phyloP scores from a whole-genome alignment of 1,140 invertebrate species.

The Cyrtorhinus lividipennis region DNA sequence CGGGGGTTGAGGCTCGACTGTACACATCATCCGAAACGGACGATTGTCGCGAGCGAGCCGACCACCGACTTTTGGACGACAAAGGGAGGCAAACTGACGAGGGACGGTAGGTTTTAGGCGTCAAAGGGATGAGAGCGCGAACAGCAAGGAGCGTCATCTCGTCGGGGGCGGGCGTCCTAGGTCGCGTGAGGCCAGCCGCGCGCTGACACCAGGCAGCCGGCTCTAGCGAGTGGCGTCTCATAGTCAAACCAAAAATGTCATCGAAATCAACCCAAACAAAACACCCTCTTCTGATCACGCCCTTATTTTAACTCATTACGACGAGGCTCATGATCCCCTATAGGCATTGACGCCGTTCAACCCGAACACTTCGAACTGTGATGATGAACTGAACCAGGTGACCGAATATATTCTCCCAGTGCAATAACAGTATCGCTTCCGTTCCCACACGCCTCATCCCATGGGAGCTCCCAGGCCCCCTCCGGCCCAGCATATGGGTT shows the following conservation, averaged over 20 bases:
- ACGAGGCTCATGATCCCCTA: too few relatives aligned
- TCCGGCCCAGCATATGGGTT: background rate
- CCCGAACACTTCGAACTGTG: background rate
- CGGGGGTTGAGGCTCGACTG: background rate
- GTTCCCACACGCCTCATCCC: slow-evolving; percentile 4
- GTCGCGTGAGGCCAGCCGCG: background rate
- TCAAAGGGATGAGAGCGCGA: background rate
- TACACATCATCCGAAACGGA: background rate
- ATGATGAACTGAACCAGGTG: background rate
- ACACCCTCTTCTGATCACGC: too few relatives aligned
- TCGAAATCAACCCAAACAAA: too few relatives aligned
- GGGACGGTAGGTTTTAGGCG: background rate
- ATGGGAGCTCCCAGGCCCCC: slow-evolving; percentile 1
- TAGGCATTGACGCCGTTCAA: too few relatives aligned
- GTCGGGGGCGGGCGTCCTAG: background rate
- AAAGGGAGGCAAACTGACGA: background rate
- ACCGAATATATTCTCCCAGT: background rate
- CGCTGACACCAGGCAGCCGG: background rate
- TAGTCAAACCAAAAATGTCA: too few relatives aligned
- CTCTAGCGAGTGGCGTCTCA: background rate
- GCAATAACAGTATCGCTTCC: slow-evolving; percentile 6
- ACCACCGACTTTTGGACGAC: background rate
- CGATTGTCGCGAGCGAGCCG: background rate
- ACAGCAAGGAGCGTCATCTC: background rate
- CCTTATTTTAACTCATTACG: too few relatives aligned